Conservation (phyloP, 2,113 vertebrate genomes). For the Lates calcarifer region DNA sequence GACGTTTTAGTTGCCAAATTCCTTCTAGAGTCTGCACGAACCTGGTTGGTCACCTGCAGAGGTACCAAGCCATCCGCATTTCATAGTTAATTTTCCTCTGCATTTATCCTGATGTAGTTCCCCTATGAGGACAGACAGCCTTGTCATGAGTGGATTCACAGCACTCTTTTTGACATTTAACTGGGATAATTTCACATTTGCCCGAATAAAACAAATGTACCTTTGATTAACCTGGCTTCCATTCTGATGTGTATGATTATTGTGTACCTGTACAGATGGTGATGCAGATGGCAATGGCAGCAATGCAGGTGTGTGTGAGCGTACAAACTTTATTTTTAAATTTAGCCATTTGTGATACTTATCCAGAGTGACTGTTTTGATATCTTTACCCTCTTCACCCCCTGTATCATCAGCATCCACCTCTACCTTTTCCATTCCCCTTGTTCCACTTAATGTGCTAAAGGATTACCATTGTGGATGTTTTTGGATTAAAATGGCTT, state of each 20-base stretch:
- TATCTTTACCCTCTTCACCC: background rate
- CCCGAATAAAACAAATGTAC: constrained; percentile 24
- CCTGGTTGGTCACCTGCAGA: constrained; percentile 27
- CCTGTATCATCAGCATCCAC: constrained; percentile 39
- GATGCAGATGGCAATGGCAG: constrained; percentile 85
- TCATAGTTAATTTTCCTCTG: background rate
- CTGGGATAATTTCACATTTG: constrained; percentile 29
- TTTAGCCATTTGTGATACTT: constrained; percentile 45
- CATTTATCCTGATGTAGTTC: constrained; percentile 14
- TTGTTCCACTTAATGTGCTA: background rate
- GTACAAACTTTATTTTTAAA: constrained; percentile 41
- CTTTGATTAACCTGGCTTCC: constrained; percentile 60
- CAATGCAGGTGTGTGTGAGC: constrained; percentile 70
- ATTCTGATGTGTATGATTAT: constrained; percentile 77
- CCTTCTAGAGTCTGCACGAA: background rate
- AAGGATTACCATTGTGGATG: constrained; percentile 8
- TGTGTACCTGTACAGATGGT: constrained; percentile 84
- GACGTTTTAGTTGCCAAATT: background rate
- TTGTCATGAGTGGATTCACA: constrained; percentile 27
- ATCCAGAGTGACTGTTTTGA: constrained; percentile 56
- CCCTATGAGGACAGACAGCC: constrained; percentile 12
- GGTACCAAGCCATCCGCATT: constrained; percentile 11
- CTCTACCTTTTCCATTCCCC: constrained; percentile 29
- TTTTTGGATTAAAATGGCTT: background rate
- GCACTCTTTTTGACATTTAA: constrained; percentile 33